Evolutionary conservation across 92 coral and sea anemone genomes (phyloP).

Genomic region (Zoanthus gigantus): DNA sequence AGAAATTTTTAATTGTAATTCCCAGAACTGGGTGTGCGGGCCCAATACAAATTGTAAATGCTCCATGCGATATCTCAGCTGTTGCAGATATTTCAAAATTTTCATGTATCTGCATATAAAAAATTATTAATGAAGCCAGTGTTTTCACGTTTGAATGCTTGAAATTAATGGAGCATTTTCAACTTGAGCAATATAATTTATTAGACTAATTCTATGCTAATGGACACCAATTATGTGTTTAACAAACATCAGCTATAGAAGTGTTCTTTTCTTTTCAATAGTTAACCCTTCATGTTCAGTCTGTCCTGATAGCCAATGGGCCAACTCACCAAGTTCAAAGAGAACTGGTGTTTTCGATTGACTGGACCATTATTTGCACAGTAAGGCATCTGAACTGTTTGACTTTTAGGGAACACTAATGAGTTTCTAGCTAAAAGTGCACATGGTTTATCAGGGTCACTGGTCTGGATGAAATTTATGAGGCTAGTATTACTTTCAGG

Average conservation of each 20-base stretch:
- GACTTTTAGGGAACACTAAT: conserved; percentile 12
- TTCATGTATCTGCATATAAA: background rate
- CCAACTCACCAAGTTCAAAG: conserved; percentile 43
- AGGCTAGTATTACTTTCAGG: conserved; percentile 1
- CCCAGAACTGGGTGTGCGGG: background rate
- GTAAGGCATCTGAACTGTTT: conserved; percentile 20
- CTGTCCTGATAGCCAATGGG: conserved; percentile 43
- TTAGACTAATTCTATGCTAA: background rate
- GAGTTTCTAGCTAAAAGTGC: conserved; percentile 14
- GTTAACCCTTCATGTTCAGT: conserved; percentile 27
- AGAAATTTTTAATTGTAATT: background rate
- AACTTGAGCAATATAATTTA: background rate
- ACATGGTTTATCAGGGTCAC: conserved; percentile 27
- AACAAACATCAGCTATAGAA: conserved; percentile 23
- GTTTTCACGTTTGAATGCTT: conserved; percentile 1
- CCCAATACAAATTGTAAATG: background rate
- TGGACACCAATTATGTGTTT: background rate
- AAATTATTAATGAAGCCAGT: background rate
- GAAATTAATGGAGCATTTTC: background rate
- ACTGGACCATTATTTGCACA: conserved; percentile 47
- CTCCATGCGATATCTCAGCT: conserved; percentile 24
- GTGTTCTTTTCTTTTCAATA: conserved; percentile 32
- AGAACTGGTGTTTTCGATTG: conserved; percentile 22
- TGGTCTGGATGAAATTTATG: conserved; percentile 26
- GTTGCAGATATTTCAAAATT: conserved; percentile 12